Conservation (phyloP, 2,888 invertebrate genomes). For the Leptopilina drosophilae region DNA sequence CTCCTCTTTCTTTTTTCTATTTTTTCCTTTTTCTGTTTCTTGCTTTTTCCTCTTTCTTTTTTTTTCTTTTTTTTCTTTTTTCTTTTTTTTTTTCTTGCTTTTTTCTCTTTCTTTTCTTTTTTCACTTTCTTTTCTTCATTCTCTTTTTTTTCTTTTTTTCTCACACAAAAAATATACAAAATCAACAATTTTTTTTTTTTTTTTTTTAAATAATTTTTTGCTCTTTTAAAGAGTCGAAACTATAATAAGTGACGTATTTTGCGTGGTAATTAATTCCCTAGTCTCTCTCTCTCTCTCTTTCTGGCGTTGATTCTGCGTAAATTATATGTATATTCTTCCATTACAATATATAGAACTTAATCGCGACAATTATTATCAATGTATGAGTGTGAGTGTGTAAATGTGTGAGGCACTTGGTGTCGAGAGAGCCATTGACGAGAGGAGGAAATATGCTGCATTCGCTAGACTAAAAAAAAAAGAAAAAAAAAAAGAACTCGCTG, state of each 20-base stretch:
- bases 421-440: not conserved
- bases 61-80: no score
- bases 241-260: conserved; percentile 19
- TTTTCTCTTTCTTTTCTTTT: no score
- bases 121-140: no score
- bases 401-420: conserved; percentile 8
- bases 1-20: no score
- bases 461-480: conserved; percentile 4
- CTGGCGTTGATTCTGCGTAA: no score
- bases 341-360: not conserved
- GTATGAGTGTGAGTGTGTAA: conserved; percentile 11
- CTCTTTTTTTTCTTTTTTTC: no score
- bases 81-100: no score
- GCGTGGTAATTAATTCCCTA: conserved; percentile 35
- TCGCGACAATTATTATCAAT: not conserved
- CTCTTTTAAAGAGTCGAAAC: not conserved
- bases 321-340: conserved; percentile 15
- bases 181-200: no score
- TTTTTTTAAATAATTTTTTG: not conserved
- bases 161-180: not conserved
- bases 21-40: no score
- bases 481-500: conserved; percentile 16
- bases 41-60: no score
- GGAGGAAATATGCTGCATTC: conserved; percentile 28
- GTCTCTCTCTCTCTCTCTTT: not conserved